Base-by-base conservation (phyloP, 2,113 vertebrate genomes). In the Heterotilapia buettikoferi region DNA sequence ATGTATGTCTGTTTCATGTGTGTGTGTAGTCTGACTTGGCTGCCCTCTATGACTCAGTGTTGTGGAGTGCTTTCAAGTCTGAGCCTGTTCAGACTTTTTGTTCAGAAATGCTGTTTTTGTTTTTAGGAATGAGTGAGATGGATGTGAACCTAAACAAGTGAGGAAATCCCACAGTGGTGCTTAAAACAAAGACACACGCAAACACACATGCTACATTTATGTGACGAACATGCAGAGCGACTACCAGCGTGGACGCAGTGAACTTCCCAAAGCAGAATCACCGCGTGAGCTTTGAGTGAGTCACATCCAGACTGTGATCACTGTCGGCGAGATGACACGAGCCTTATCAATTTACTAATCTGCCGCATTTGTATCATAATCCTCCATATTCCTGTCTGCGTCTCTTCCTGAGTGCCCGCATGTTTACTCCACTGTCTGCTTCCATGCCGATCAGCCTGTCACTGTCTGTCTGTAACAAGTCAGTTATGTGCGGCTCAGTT, bases 201-300 rank as follows among this genome's bases (percentile, higher is more conserved):
- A 12, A 80, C 56, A 45, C 36, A 73, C 52, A 50, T 29, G 40
- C 16, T 45, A 16, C 18, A 50, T 33, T 78, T 56, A 83, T 54
- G 31, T 11, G 9, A 90, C 63, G n/a, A 86, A 87, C 63, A 81
- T 14, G 38, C 63, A 24, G 11, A 84, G 45, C 24, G 9, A 83
- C 71, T 79, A 36, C 14, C 52, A 79, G 81, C 68, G 9, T 38
- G 73, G 9, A 7, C 24, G 54, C 36, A 45, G 78, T 40, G 1
- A 56, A 47, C 78, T 21, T 6, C 56, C 45, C 6, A 16, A 53
- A 5, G 40, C 12, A 66, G 24, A 52, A 40, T 18, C 47, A 29
- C 14, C 9, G 66, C 13, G 71, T 79, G 18, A 86, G 45, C 63
- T 8, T 10, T 86, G 88, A 92, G 63, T 93, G 91, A 94, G 63